These are phyloP conservation scores for Pteruthius melanotis DNA, from an alignment of 2,113 vertebrate genomes.

Conservation along the genomic window DNA sequence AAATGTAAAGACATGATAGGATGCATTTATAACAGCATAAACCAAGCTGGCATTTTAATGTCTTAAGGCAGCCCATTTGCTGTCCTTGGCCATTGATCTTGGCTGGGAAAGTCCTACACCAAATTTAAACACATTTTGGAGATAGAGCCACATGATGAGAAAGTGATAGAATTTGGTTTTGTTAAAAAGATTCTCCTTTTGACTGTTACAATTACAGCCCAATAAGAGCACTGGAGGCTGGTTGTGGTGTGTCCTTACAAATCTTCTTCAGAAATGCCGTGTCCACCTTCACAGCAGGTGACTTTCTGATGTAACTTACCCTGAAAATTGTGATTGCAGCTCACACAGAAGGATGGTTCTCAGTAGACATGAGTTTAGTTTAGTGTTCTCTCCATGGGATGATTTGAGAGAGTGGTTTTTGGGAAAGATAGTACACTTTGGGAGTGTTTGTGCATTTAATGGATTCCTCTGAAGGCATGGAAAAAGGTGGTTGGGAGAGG, in stretches of 20 bases:
- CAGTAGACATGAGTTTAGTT: not conserved
- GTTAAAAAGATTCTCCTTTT: not conserved
- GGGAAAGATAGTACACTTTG: not conserved
- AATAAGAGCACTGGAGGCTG: not conserved
- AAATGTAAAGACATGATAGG: constrained; percentile 71
- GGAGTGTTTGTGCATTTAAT: not conserved
- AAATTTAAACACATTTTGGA: not conserved
- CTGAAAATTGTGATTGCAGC: not conserved
- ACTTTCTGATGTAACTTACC: not conserved
- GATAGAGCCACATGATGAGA: not conserved
- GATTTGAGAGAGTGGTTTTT: not conserved
- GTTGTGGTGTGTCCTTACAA: not conserved
- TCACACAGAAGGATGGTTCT: not conserved
- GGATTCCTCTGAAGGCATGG: not conserved
- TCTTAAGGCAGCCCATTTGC: constrained; percentile 52
- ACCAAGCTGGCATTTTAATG: constrained; percentile 71
- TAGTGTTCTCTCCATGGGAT: not conserved
- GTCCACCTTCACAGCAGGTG: not conserved
- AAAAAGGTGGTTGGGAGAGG: not conserved
- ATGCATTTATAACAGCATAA: constrained; percentile 73
- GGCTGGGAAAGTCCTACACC: not conserved
- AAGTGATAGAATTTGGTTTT: not conserved
- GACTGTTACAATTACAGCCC: not conserved
- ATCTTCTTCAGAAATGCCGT: not conserved
- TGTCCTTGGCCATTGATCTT: constrained; percentile 30